phyloP scores from a whole-genome alignment of 2,888 invertebrate genomes.

The Drosophila limbata region DNA sequence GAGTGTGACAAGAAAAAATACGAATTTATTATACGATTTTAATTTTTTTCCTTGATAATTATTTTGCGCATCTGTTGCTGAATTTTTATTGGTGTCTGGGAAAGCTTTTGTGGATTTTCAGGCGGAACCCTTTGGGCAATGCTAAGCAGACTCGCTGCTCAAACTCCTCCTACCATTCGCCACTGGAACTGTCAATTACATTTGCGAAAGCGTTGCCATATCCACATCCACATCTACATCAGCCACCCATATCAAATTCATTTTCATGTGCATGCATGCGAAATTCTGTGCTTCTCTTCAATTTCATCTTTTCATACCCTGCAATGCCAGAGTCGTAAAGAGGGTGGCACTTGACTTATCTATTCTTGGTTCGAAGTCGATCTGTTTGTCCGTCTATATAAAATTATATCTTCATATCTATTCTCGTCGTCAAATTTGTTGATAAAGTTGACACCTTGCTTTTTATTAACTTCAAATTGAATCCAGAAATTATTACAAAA shows the following conservation, averaged over 20 bases:
- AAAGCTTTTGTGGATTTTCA: not conserved
- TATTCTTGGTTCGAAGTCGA: not conserved
- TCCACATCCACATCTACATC: constrained; percentile 21
- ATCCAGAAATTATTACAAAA: too few species aligned
- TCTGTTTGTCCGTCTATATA: not conserved
- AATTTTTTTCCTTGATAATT: constrained; percentile 43
- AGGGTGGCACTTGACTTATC: not conserved
- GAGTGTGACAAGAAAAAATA: not conserved
- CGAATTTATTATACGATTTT: constrained; percentile 49
- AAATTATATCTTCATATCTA: not conserved
- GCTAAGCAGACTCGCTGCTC: constrained; percentile 35
- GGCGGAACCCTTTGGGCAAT: constrained; percentile 31
- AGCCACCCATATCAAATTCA: constrained; percentile 73
- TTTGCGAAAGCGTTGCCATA: constrained; percentile 41
- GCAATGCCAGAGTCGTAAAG: not conserved
- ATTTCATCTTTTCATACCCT: constrained; percentile 45
- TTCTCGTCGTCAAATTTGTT: too few species aligned
- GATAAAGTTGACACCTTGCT: too few species aligned
- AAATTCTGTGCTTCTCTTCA: constrained; percentile 53
- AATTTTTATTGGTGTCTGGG: constrained; percentile 1
- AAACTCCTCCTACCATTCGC: constrained; percentile 14
- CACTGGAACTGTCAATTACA: constrained; percentile 77
- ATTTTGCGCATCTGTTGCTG: constrained; percentile 17
- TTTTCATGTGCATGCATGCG: constrained; percentile 81
- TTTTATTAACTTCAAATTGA: too few species aligned